Evolutionary conservation across 2,113 vertebrate species (phyloP), one percentile per base, ranked within the genome.

Genomic region (Caloenas nicobarica): DNA sequence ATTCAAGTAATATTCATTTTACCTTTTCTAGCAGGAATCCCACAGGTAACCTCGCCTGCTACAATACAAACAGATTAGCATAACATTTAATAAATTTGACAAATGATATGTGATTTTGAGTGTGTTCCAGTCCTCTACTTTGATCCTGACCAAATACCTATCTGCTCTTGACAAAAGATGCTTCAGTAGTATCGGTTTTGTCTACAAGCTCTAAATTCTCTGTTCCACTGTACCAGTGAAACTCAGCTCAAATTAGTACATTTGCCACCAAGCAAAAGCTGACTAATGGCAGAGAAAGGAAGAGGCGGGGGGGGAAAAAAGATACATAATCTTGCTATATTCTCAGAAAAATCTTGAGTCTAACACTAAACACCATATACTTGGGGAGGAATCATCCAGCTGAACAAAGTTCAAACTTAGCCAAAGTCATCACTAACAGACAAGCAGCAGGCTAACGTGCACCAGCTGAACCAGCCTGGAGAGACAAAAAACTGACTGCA

Each of bases 391-490:
- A 91, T 14, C 40, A 61, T 11, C 9, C 48, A 58, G 29, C 9
- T 62, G 51, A 88, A 72, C 19, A 69, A 77, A 86, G 81, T 22
- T 44, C 69, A 61, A 61, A 66, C 0, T 25, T 33, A 24, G 24
- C 16, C 42, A 16, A 44, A 44, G 42, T 44, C 22, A 28, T 44
- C n/a, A 58, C 8, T 31, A 50, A 22, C 31, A 80, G 21, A 58
- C 24, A 16, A 74, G 36, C 36, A 58, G 36, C 31, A 62, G n/a
- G n/a, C 24, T 74, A 54, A 50, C 1, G 3, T 0, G 0, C 17
- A 46, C 22, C 62, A 80, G 28, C 22, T 46, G 48, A 54, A 34
- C 24, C 21, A 46, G 33, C 6, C 44, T 28, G 56, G 70, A 90
- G 9, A 73, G 10, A 11, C 65, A 81, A 62, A 60, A 86, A 80